A percentile compares a stretch with the other conserved stretches of the same genome.
phyloP scores from a whole-genome alignment of 2,888 invertebrate species.

The Nemotelus nigrinus region DNA sequence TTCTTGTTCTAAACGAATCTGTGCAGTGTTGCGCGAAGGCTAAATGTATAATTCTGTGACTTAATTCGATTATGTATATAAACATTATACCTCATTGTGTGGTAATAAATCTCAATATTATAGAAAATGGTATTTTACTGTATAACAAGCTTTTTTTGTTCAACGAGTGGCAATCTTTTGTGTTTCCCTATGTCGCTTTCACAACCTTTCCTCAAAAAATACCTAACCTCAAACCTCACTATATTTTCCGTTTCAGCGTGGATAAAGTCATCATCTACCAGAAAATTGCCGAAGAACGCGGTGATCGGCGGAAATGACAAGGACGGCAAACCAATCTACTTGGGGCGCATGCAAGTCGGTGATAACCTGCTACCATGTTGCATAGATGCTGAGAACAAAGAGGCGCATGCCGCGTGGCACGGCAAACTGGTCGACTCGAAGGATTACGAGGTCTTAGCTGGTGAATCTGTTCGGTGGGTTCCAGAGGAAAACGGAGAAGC shows the following conservation, averaged over 20 bases:
- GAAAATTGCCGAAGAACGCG: background rate
- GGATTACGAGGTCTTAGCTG: background rate
- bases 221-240: background rate
- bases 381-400: background rate
- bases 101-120: too few relatives aligned
- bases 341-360: background rate
- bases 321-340: background rate
- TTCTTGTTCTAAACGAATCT: background rate
- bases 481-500: background rate
- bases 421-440: background rate
- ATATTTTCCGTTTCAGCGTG: conserved; percentile 15
- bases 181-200: too few relatives aligned
- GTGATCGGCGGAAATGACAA: background rate
- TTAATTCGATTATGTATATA: too few relatives aligned
- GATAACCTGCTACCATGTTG: conserved; percentile 1
- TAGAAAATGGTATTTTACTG: too few relatives aligned
- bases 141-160: too few relatives aligned
- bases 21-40: background rate
- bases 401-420: background rate
- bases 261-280: background rate
- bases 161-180: too few relatives aligned
- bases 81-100: too few relatives aligned
- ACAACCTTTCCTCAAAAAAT: background rate
- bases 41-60: too few relatives aligned
- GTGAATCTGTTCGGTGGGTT: conserved; percentile 15